A percentile compares a stretch with the other conserved stretches of the same genome.
Evolutionary conservation across 2,888 invertebrate genomes (phyloP).

Genomic region (Leptinotarsa rubiginosa): DNA sequence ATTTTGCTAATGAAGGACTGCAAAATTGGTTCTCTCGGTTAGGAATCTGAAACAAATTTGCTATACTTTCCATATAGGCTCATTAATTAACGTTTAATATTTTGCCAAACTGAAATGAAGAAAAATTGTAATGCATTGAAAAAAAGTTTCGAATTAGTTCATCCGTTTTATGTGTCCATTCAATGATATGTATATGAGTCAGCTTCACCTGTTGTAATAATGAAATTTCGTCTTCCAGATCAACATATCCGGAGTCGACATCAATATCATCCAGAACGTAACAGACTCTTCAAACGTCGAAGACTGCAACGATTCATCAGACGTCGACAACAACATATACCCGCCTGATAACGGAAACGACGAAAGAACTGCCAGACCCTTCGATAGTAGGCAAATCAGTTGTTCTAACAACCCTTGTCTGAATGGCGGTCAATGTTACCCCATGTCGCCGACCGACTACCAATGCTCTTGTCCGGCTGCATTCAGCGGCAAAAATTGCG

Average conservation of each 20-base stretch:
- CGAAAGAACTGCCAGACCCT: conserved; percentile 44
- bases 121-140: too few relatives aligned
- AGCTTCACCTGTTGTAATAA: not conserved
- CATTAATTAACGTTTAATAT: too few relatives aligned
- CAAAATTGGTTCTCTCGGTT: too few relatives aligned
- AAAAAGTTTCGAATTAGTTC: too few relatives aligned
- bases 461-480: conserved; percentile 70
- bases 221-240: conserved; percentile 68
- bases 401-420: conserved; percentile 73
- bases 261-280: conserved; percentile 79
- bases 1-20: too few relatives aligned
- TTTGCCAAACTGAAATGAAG: too few relatives aligned
- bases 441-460: conserved; percentile 67
- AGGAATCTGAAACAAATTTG: too few relatives aligned
- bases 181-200: too few relatives aligned
- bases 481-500: conserved; percentile 73
- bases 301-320: conserved; percentile 74
- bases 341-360: conserved; percentile 44
- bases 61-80: too few relatives aligned
- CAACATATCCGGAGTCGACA: conserved; percentile 73
- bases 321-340: conserved; percentile 55
- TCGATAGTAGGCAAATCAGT: conserved; percentile 52
- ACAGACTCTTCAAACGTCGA: conserved; percentile 85
- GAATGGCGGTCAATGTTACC: conserved; percentile 75
- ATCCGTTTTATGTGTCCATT: too few relatives aligned